Evolutionary conservation across 92 coral and sea anemone species (phyloP).

Genomic region (Paragorgia papillata): DNA sequence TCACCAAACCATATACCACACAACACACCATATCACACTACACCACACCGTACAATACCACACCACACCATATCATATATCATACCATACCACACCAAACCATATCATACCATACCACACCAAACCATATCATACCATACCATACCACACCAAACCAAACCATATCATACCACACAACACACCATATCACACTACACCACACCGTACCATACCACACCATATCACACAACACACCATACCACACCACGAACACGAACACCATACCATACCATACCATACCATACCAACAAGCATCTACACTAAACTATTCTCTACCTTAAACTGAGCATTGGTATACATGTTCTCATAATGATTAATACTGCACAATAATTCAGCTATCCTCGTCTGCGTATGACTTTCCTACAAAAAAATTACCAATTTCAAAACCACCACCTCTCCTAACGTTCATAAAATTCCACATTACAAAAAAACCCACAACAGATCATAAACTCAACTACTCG

Average conservation of each 20-base stretch:
- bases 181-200: neutral
- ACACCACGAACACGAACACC: conserved; percentile 1
- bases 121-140: too few species aligned
- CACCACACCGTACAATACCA: neutral
- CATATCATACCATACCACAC: too few species aligned
- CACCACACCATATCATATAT: too few species aligned
- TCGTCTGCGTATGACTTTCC: conserved; percentile 53
- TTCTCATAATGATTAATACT: conserved; percentile 74
- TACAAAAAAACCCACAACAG: neutral
- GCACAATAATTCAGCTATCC: conserved; percentile 52
- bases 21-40: neutral
- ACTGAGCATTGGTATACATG: conserved; percentile 34
- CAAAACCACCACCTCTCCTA: neutral
- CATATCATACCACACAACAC: neutral
- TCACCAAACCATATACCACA: too few species aligned
- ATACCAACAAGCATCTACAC: neutral
- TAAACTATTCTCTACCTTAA: conserved; percentile 16
- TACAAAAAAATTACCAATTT: conserved; percentile 10
- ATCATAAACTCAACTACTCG: neutral
- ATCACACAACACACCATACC: neutral
- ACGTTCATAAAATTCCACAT: neutral
- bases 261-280: neutral
- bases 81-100: too few species aligned
- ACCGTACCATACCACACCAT: neutral
- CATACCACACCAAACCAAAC: too few species aligned